A percentile compares a stretch with the other conserved stretches of the same genome.
Evolutionary conservation across 2,888 invertebrate species (phyloP).

Genomic region (Melanchra persicariae): DNA sequence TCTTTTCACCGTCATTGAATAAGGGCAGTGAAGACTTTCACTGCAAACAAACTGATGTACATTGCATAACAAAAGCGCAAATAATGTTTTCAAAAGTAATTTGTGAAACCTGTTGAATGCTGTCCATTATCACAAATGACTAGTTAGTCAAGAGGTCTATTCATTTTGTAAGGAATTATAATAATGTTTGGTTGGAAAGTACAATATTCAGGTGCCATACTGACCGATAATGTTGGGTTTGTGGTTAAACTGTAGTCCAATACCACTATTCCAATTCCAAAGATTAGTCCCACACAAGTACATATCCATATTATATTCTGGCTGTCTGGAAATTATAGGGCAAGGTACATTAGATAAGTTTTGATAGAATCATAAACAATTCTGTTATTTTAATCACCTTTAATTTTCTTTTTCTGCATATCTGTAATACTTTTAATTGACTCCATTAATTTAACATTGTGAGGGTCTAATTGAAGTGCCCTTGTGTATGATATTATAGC

Average conservation of each 20-base stretch:
- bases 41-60: not conserved
- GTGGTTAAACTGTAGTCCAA: slow-evolving; percentile 92
- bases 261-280: slow-evolving; percentile 93
- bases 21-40: too few relatives aligned
- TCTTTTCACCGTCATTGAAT: not conserved
- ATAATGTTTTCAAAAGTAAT: not conserved
- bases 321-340: slow-evolving; percentile 89
- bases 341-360: not conserved
- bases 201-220: slow-evolving; percentile 65
- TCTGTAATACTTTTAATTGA: slow-evolving; percentile 91
- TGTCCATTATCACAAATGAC: not conserved
- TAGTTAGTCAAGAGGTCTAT: not conserved
- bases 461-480: slow-evolving; percentile 92
- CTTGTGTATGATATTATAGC: slow-evolving; percentile 93
- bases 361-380: too few relatives aligned
- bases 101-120: not conserved
- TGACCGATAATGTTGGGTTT: slow-evolving; percentile 92
- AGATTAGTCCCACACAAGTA: slow-evolving; percentile 93
- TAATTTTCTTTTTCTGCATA: slow-evolving; percentile 91
- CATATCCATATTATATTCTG: slow-evolving; percentile 94
- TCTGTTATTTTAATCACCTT: slow-evolving; percentile 83
- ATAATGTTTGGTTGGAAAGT: not conserved
- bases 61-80: not conserved
- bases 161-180: not conserved
- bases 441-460: slow-evolving; percentile 92